Base-by-base conservation (phyloP, 2,888 invertebrate genomes). In the Sphecodes monilicornis region DNA sequence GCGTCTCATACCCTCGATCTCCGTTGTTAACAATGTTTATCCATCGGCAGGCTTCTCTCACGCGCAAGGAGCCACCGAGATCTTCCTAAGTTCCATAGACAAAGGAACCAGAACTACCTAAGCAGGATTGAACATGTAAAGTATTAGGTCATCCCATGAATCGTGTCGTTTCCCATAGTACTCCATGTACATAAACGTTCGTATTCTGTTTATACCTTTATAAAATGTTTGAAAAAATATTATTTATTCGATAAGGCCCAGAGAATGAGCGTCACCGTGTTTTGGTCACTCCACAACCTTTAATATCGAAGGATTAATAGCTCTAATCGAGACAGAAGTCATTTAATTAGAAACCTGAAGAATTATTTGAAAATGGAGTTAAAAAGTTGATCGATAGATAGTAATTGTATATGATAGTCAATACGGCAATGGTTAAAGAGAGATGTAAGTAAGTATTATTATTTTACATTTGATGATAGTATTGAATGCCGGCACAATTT, bases 111-210 rank as follows among this genome's bases (percentile, higher is more conserved):
- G 39, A 13, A 50, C 64, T 46, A 36, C 68, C 26, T 13, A 29
- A 76, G 50, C 76, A n/a, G 66, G 11, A 32, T 43, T 50, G 13
- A 71, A 50, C 32, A 32, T 71, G 46, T 71, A 43, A 70, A 70
- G 70, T 70, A 54, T 54, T 54, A n/a, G 54, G 54, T 54, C 54
- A 54, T 54, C 22, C 54, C 54, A 54, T n/a, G n/a, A 54, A n/a
- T 54, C 11, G 11, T 54, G n/a, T 54, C 54, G 54, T 54, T 54
- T n/a, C 3, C 11, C n/a, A 54, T 54, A 54, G 54, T n/a, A 54
- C n/a, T 54, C 54, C 54, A 54, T 54, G 54, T 54, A 54, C 11
- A 54, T 54, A 54, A 11, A 54, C 54, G 54, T 22, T n/a, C n/a
- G 54, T 54, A 11, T 54, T 10, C n/a, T n/a, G 11, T 54, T 54